Evolutionary conservation across 1,140 invertebrate species (phyloP).

Genomic region (Drosophila baimaii): DNA sequence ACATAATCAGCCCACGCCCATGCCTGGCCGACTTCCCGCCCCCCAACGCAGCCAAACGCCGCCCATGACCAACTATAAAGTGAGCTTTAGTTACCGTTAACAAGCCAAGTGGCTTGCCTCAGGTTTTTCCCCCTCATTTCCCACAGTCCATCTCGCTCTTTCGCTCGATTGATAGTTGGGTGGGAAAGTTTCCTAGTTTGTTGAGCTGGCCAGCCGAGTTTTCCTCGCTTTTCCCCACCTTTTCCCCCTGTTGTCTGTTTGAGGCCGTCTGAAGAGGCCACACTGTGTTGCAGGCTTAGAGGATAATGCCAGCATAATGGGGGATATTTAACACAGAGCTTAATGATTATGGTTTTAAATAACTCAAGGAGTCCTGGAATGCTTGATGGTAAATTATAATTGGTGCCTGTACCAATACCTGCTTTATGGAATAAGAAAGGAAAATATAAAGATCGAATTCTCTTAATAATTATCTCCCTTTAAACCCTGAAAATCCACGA

Average conservation of each 20-base stretch:
- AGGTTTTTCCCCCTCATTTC: constrained; percentile 29
- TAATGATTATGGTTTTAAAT: neutral
- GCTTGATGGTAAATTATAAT: neutral
- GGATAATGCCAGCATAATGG: neutral
- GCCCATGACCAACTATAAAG: constrained; percentile 44
- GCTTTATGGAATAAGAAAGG: neutral
- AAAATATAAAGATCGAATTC: neutral
- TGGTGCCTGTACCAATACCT: neutral
- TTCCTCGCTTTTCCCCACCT: constrained; percentile 7
- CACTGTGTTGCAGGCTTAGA: neutral
- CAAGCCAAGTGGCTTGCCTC: constrained; percentile 56
- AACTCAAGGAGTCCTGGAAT: no score
- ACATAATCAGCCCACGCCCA: constrained; percentile 64
- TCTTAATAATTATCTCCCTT: neutral
- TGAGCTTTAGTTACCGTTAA: constrained; percentile 74
- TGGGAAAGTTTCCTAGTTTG: constrained; percentile 30
- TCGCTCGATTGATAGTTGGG: constrained; percentile 42
- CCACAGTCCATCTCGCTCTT: constrained; percentile 9
- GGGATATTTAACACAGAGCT: neutral
- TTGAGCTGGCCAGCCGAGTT: constrained; percentile 13
- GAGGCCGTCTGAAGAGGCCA: neutral
- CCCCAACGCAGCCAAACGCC: neutral
- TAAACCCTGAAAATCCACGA: neutral
- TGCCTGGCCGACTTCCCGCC: neutral
- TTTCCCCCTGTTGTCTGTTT: neutral